A percentile compares a stretch with the other conserved stretches of the same genome.
phyloP scores from a whole-genome alignment of 2,113 vertebrate species.

The Struthio camelus region DNA sequence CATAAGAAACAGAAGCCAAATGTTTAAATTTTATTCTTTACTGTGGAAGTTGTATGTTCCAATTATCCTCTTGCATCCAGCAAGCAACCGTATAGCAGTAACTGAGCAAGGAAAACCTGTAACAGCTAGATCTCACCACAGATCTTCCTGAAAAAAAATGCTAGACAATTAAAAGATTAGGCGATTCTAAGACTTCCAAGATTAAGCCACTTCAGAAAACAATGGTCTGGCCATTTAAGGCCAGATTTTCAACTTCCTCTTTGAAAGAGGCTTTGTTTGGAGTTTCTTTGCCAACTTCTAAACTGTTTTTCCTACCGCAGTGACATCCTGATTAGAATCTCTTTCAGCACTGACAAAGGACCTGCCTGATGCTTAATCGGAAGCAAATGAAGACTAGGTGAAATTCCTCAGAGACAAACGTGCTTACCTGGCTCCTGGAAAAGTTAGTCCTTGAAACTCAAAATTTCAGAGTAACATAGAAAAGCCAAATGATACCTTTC shows the following conservation, averaged over 20 bases:
- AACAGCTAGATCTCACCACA: not conserved
- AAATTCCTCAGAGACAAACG: not conserved
- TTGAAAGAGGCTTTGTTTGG: not conserved
- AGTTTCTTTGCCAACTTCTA: not conserved
- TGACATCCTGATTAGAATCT: not conserved
- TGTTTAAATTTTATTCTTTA: not conserved
- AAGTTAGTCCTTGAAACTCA: not conserved
- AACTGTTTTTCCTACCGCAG: not conserved
- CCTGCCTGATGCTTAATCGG: not conserved
- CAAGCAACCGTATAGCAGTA: not conserved
- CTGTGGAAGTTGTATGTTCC: rapidly evolving
- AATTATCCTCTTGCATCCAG: not conserved
- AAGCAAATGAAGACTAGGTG: not conserved
- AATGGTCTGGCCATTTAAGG: not conserved
- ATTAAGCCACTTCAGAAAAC: not conserved
- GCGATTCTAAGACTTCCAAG: not conserved
- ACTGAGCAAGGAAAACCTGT: rapidly evolving
- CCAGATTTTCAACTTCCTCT: not conserved
- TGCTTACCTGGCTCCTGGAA: not conserved
- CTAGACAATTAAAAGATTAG: not conserved
- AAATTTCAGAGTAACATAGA: not conserved
- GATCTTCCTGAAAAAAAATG: not conserved
- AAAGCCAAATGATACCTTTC: not conserved
- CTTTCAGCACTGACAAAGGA: no score
- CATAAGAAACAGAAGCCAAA: rapidly evolving